Evolutionary conservation across 2,888 invertebrate genomes (phyloP).

Genomic region (Anthophora plumipes): DNA sequence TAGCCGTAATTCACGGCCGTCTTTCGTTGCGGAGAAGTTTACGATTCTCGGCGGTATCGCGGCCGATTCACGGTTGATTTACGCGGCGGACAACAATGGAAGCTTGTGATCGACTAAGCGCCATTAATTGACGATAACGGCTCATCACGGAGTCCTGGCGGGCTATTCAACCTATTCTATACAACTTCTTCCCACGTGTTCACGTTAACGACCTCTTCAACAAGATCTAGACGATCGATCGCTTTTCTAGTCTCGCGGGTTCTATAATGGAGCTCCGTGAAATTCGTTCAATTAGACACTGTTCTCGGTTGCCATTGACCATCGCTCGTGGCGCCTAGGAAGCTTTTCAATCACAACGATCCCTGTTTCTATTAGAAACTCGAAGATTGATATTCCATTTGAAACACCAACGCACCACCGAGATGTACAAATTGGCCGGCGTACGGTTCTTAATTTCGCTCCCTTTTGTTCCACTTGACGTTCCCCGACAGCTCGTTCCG

Average conservation of each 20-base stretch:
- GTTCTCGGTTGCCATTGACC: too few relatives aligned
- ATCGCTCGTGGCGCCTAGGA: too few relatives aligned
- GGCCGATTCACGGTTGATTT: slow-evolving; percentile 7
- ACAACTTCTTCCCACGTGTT: slow-evolving; percentile 3
- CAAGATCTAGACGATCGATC: not conserved
- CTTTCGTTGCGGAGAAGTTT: not conserved
- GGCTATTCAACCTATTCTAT: not conserved
- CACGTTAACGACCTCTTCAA: not conserved
- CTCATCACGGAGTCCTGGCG: not conserved
- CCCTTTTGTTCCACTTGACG: slow-evolving; percentile 22
- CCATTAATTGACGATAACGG: slow-evolving; percentile 14
- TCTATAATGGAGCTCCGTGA: too few relatives aligned
- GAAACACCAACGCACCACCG: not conserved
- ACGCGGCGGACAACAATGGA: slow-evolving; percentile 3
- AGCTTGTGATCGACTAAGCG: not conserved
- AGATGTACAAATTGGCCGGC: slow-evolving; percentile 34
- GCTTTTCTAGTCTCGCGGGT: not conserved
- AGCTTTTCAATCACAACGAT: not conserved
- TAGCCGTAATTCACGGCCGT: slow-evolving; percentile 12
- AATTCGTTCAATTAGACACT: too few relatives aligned
- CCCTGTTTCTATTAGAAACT: slow-evolving; percentile 1
- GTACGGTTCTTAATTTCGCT: slow-evolving; percentile 53
- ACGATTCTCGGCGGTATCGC: not conserved
- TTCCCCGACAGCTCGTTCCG: slow-evolving; percentile 31
- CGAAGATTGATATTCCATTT: slow-evolving; percentile 19